Evolutionary conservation across 2,888 invertebrate genomes (phyloP).

Genomic region (Amphiduros pacificus): DNA sequence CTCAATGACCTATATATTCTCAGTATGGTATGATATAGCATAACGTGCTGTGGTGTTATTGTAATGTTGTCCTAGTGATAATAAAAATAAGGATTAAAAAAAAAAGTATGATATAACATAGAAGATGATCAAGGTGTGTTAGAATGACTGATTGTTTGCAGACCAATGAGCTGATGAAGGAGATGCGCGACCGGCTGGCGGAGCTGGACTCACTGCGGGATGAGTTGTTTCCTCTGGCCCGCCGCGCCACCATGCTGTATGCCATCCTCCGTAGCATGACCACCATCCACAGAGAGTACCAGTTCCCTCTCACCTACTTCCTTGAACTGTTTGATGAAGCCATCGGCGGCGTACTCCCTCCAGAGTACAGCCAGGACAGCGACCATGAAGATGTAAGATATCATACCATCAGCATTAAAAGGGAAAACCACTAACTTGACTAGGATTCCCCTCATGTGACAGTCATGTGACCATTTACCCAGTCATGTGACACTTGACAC

Average conservation of each 20-base stretch:
- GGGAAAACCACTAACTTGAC: too few species aligned
- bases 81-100: too few species aligned
- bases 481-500: too few species aligned
- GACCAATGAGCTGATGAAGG: slow-evolving; percentile 33
- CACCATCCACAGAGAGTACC: slow-evolving; percentile 49
- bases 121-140: too few species aligned
- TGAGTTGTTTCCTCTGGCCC: slow-evolving; percentile 52
- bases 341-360: slow-evolving; percentile 48
- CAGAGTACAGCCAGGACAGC: slow-evolving; percentile 21
- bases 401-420: too few species aligned
- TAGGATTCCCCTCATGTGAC: too few species aligned
- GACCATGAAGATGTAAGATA: slow-evolving; percentile 28
- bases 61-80: too few species aligned
- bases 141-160: too few species aligned
- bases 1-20: too few species aligned
- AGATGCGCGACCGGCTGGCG: slow-evolving; percentile 40
- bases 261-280: slow-evolving; percentile 47
- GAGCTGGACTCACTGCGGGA: slow-evolving; percentile 50
- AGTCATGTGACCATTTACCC: too few species aligned
- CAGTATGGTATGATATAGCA: too few species aligned
- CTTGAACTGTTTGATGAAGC: slow-evolving; percentile 55
- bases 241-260: slow-evolving; percentile 51
- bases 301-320: slow-evolving; percentile 54
- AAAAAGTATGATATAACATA: background rate
- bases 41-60: too few species aligned